Conservation (phyloP, 2,113 vertebrate species). For the Neolamprologus cancellatus region DNA sequence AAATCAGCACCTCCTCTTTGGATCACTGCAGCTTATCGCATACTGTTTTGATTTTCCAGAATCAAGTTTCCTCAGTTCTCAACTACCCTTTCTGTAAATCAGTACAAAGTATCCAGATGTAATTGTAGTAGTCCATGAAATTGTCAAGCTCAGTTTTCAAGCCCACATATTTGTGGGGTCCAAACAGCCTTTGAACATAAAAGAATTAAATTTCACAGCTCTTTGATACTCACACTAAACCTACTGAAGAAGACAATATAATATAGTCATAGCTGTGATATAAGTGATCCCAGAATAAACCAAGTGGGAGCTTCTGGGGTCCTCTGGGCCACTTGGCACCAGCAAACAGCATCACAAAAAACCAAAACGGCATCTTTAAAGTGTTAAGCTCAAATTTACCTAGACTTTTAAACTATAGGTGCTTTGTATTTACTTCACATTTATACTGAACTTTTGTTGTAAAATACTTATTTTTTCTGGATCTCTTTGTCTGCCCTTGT, state of each 20-base stretch:
- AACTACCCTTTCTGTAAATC: neutral
- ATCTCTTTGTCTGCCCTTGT: neutral
- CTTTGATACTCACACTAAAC: neutral
- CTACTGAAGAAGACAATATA: neutral
- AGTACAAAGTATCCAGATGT: neutral
- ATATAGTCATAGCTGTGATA: neutral
- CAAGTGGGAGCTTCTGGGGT: neutral
- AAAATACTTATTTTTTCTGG: neutral
- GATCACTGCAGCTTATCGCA: neutral
- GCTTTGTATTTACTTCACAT: neutral
- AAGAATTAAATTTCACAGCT: neutral
- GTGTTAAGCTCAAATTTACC: neutral
- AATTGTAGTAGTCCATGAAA: neutral
- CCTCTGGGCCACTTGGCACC: accelerated
- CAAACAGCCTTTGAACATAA: neutral
- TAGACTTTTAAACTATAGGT: neutral
- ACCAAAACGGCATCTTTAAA: accelerated
- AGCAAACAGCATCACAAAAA: accelerated
- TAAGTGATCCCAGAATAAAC: neutral
- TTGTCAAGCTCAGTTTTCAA: neutral
- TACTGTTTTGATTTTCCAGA: neutral
- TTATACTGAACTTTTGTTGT: neutral
- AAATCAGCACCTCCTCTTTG: neutral
- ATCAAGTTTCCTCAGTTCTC: neutral
- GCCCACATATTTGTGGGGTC: neutral